Conservation (phyloP, 1,140 invertebrate species). For the Lasioglossum baleicum region DNA sequence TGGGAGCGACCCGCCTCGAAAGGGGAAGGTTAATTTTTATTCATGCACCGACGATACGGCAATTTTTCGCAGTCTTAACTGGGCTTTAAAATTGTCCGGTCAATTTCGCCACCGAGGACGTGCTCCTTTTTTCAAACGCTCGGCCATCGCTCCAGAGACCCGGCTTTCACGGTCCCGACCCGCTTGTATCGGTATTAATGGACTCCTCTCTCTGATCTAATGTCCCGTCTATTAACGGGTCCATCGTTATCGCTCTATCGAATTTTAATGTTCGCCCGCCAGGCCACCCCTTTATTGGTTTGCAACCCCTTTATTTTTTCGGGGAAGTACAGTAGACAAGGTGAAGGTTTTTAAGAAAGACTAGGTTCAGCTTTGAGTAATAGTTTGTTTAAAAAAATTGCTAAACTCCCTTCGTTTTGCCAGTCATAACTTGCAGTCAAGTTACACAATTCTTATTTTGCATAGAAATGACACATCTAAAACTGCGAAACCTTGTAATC, state of each 20-base stretch:
- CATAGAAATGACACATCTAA: too few species aligned
- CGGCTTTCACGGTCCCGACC: constrained; percentile 49
- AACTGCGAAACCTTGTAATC: too few species aligned
- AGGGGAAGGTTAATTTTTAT: constrained; percentile 77
- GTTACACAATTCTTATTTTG: too few species aligned
- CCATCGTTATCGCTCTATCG: constrained; percentile 7
- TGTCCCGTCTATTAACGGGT: not conserved
- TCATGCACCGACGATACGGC: constrained; percentile 77
- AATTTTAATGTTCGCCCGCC: constrained; percentile 2
- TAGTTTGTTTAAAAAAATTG: too few species aligned
- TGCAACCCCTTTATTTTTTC: too few species aligned
- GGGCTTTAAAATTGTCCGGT: constrained; percentile 80
- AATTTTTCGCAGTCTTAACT: constrained; percentile 80
- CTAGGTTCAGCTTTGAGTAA: too few species aligned
- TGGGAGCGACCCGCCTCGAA: constrained; percentile 16
- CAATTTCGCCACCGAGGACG: constrained; percentile 77
- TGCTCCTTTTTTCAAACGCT: constrained; percentile 78
- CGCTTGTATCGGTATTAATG: constrained; percentile 41
- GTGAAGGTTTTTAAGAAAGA: too few species aligned
- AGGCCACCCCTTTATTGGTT: not conserved
- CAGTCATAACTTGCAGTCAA: too few species aligned
- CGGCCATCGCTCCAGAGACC: constrained; percentile 62
- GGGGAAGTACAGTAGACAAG: too few species aligned
- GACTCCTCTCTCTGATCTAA: not conserved
- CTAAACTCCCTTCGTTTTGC: too few species aligned